Conservation (phyloP, 2,888 invertebrate genomes). For the Macaria notata region DNA sequence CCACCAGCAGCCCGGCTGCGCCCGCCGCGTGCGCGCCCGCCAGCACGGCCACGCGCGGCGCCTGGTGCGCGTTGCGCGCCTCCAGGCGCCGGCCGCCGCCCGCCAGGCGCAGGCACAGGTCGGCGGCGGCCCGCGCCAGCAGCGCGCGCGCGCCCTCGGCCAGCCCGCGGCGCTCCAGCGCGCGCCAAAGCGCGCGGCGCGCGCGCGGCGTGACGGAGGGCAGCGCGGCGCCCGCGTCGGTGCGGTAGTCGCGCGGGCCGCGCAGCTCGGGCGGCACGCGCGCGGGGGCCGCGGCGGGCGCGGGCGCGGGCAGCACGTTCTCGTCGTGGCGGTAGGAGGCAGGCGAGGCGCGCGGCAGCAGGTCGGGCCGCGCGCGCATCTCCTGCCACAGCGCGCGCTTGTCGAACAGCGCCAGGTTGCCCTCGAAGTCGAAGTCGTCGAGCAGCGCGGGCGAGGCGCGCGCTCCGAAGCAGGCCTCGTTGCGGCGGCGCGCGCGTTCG, state of each 20-base stretch:
- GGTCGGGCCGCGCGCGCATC: conserved; percentile 65
- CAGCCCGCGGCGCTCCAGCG: conserved; percentile 85
- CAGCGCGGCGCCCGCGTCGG: conserved; percentile 91
- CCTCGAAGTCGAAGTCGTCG: conserved; percentile 97
- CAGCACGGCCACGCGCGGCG: conserved; percentile 90
- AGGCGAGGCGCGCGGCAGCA: conserved; percentile 61
- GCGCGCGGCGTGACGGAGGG: conserved; percentile 87
- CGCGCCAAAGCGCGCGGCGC: conserved; percentile 85
- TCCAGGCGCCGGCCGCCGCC: conserved; percentile 93
- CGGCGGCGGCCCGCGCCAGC: conserved; percentile 91
- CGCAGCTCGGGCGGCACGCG: conserved; percentile 85
- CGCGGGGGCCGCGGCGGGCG: conserved; percentile 44
- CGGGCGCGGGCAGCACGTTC: conserved; percentile 84
- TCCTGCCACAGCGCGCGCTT: conserved; percentile 81
- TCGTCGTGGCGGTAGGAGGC: conserved; percentile 90
- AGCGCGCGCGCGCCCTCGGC: conserved; percentile 83
- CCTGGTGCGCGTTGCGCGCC: conserved; percentile 94
- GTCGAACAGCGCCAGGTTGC: conserved; percentile 95
- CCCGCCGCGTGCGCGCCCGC: conserved; percentile 85
- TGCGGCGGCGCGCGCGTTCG: conserved; percentile 60
- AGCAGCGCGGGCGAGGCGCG: conserved; percentile 84
- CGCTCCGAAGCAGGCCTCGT: conserved; percentile 91
- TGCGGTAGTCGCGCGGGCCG: conserved; percentile 84
- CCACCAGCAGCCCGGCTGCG: conserved; percentile 85
- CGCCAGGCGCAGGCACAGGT: conserved; percentile 88